Evolutionary conservation across 2,113 vertebrate species (phyloP).

Genomic region (Barbus barbus): DNA sequence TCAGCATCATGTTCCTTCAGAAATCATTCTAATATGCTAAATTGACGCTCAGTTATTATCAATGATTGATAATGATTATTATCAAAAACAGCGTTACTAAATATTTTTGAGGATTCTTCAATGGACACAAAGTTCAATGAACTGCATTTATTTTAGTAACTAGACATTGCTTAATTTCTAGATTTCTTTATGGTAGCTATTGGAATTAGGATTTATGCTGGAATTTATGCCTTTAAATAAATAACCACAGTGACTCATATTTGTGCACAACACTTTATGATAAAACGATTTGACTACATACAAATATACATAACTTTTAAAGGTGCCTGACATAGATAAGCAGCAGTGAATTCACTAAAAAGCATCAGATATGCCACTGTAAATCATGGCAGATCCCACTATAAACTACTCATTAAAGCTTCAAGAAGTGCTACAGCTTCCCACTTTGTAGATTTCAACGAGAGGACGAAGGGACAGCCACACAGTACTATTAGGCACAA

Average conservation of each 20-base stretch:
- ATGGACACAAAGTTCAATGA: not conserved
- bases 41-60: no score
- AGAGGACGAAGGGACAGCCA: not conserved
- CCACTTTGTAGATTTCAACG: constrained; percentile 7
- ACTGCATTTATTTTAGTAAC: not conserved
- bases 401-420: constrained; percentile 37
- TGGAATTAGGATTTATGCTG: not conserved
- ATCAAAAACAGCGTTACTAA: no score
- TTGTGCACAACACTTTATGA: constrained; percentile 52
- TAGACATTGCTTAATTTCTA: not conserved
- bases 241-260: not conserved
- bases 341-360: constrained; percentile 45
- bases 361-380: constrained; percentile 20
- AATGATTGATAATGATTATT: no score
- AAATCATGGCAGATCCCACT: constrained; percentile 31
- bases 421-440: constrained; percentile 24
- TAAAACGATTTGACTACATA: constrained; percentile 54
- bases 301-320: constrained; percentile 52
- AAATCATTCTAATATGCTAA: no score
- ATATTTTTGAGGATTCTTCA: no score
- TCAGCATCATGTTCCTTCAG: no score
- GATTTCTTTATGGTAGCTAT: not conserved
- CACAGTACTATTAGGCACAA: constrained; percentile 33
- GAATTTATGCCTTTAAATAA: not conserved
- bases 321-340: constrained; percentile 39